phyloP scores from a whole-genome alignment of 2,113 vertebrate species.

The Calonectris borealis region DNA sequence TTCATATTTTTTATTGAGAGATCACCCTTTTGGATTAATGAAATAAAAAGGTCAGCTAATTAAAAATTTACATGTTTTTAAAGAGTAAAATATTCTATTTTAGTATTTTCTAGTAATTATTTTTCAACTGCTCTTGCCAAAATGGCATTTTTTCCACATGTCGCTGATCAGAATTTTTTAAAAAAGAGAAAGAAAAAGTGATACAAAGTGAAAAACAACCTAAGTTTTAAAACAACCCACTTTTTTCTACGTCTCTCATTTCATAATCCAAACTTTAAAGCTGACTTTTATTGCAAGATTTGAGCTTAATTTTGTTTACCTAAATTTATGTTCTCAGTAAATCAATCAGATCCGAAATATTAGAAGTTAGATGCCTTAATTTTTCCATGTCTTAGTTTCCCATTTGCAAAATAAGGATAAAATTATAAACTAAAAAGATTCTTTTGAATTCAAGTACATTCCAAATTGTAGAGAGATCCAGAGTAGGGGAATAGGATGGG shows the following conservation, averaged over 20 bases:
- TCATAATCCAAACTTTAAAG: background rate
- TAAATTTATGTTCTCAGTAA: background rate
- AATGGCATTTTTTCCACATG: background rate
- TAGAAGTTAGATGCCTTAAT: background rate
- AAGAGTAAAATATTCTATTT: background rate
- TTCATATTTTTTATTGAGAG: background rate
- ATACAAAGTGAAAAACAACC: background rate
- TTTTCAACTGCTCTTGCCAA: background rate
- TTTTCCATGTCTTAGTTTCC: background rate
- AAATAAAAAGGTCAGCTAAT: background rate
- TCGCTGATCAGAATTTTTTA: background rate
- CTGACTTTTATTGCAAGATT: background rate
- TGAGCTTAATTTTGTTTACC: background rate
- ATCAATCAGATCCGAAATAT: background rate
- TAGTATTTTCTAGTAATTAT: background rate
- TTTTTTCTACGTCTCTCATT: background rate
- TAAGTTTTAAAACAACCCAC: fast-evolving
- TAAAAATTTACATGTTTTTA: background rate
- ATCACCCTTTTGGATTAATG: background rate
- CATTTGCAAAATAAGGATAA: background rate
- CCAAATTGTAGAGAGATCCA: background rate
- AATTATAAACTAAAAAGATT: background rate
- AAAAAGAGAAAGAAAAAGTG: background rate
- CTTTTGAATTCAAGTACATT: background rate
- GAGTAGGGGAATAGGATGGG: background rate